Evolutionary conservation across 2,888 invertebrate species (phyloP).

Genomic region (Pomacea canaliculata): DNA sequence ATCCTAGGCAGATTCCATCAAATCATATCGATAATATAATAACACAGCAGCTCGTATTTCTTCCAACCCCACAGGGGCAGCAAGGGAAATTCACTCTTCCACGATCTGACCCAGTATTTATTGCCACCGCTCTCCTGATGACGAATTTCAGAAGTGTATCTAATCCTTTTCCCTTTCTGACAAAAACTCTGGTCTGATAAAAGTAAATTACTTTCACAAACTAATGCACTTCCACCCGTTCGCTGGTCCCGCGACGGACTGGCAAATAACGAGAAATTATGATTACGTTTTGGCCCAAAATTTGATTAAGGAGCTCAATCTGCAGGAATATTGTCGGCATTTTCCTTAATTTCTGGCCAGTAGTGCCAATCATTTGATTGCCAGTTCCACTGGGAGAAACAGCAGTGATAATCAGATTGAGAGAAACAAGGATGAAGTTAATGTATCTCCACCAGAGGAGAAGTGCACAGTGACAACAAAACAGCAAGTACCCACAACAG

Average conservation of each 20-base stretch:
- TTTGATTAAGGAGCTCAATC: conserved; percentile 36
- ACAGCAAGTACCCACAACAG: too few relatives aligned
- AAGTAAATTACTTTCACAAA: conserved; percentile 22
- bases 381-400: conserved; percentile 19
- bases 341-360: conserved; percentile 33
- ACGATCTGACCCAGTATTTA: conserved; percentile 8
- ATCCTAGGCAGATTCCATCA: conserved; percentile 19
- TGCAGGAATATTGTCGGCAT: conserved; percentile 33
- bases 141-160: conserved; percentile 33
- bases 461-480: too few relatives aligned
- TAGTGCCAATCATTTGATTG: conserved; percentile 28
- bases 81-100: conserved; percentile 1
- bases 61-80: conserved; percentile 14
- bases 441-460: background rate
- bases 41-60: conserved; percentile 25
- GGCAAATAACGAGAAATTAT: conserved; percentile 34
- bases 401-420: conserved; percentile 13
- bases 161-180: conserved; percentile 21
- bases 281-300: conserved; percentile 34
- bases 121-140: conserved; percentile 16
- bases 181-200: conserved; percentile 15
- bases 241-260: conserved; percentile 16
- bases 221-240: conserved; percentile 18
- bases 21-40: conserved; percentile 26
- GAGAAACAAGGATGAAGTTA: background rate